These are phyloP conservation scores for Galeruca laticollis DNA, from an alignment of 2,888 invertebrate genomes.

Conservation along the genomic window DNA sequence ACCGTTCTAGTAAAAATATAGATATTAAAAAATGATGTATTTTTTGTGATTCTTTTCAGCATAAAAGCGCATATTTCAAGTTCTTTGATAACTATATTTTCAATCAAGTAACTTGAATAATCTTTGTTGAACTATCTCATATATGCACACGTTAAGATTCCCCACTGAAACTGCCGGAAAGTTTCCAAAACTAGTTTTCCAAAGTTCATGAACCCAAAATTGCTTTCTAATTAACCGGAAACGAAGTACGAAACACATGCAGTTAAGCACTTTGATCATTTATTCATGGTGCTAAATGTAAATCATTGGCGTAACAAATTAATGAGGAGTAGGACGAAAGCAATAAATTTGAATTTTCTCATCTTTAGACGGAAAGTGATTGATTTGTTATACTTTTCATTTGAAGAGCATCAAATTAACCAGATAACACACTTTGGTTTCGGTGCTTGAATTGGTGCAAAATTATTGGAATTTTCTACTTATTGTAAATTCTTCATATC, in stretches of 20 bases:
- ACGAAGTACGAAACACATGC: slow-evolving; percentile 29
- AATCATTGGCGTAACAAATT: background rate
- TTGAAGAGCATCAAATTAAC: no score
- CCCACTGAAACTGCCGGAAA: slow-evolving; percentile 27
- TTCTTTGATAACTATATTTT: no score
- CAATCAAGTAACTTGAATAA: background rate
- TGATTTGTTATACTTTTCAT: no score
- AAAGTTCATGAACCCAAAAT: slow-evolving; percentile 36
- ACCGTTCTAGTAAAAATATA: no score
- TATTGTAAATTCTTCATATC: no score
- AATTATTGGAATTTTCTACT: no score
- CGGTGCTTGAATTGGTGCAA: no score
- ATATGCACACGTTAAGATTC: slow-evolving; percentile 19
- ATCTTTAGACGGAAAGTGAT: no score
- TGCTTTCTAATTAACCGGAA: slow-evolving; percentile 40
- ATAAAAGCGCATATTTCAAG: no score
- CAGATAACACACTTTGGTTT: no score
- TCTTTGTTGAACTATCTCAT: slow-evolving; percentile 9
- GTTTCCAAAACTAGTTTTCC: slow-evolving; percentile 33
- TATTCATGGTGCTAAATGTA: slow-evolving; percentile 24
- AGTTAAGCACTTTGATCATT: slow-evolving; percentile 28
- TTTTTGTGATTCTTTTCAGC: no score
- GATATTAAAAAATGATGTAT: no score
- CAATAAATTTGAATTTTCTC: background rate
- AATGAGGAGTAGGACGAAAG: background rate